A percentile compares a stretch with the other conserved stretches of the same genome.
Conservation (phyloP, 2,797 vertebrate genomes). For the Iguana delicatissima region DNA sequence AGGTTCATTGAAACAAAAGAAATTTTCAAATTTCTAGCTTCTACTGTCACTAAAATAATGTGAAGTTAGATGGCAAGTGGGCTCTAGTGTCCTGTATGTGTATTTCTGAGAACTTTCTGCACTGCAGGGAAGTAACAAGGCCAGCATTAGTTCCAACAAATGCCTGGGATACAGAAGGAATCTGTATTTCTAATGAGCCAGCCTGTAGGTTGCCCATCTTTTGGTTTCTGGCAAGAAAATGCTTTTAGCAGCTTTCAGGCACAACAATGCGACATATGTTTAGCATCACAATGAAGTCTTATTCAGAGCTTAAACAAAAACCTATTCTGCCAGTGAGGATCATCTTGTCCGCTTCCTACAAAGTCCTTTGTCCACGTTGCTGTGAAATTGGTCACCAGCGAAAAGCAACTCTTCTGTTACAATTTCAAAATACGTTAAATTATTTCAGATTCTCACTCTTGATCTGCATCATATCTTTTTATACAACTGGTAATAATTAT, state of each 20-base stretch:
- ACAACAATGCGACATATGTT: slow-evolving; percentile 81
- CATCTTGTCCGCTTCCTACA: slow-evolving; percentile 82
- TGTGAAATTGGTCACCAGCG: slow-evolving; percentile 75
- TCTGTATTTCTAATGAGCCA: slow-evolving; percentile 65
- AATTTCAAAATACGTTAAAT: slow-evolving; percentile 65
- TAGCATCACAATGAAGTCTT: slow-evolving; percentile 85
- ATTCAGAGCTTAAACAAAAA: slow-evolving; percentile 85
- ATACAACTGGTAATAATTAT: slow-evolving; percentile 53
- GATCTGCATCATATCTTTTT: slow-evolving; percentile 42
- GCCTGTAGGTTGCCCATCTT: slow-evolving; percentile 60
- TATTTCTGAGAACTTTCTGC: neutral
- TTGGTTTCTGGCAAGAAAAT: slow-evolving; percentile 77
- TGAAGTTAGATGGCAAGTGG: neutral
- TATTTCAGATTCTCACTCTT: slow-evolving; percentile 64
- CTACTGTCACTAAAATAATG: neutral
- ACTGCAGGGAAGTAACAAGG: slow-evolving; percentile 1
- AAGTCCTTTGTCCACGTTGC: slow-evolving; percentile 78
- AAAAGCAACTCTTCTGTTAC: slow-evolving; percentile 69
- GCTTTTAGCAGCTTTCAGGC: slow-evolving; percentile 76
- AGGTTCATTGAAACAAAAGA: neutral
- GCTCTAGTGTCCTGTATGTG: neutral
- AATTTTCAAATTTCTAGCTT: neutral
- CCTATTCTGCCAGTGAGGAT: slow-evolving; percentile 77
- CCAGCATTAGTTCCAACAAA: neutral
- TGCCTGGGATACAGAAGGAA: slow-evolving; percentile 11